Evolutionary conservation across 2,113 vertebrate genomes (phyloP).

Genomic region (Macquaria ambigua): DNA sequence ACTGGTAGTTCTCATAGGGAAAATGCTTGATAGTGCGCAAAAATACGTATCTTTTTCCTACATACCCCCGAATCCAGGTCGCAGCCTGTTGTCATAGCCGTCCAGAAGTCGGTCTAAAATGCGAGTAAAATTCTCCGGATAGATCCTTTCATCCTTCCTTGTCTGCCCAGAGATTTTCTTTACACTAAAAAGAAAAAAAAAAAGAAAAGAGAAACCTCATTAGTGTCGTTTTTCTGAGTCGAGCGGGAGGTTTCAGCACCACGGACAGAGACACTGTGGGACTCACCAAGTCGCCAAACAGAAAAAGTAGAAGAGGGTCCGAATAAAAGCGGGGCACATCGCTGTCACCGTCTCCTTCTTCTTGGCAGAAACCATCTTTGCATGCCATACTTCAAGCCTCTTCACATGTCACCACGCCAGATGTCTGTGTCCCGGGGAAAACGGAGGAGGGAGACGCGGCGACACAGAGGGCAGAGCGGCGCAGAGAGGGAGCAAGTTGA

Average conservation of each 20-base stretch:
- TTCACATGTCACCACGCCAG: slow-evolving; percentile 86
- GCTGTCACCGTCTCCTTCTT: slow-evolving; percentile 92
- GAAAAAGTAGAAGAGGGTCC: slow-evolving; percentile 90
- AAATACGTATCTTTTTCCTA: neutral
- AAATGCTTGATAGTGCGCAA: neutral
- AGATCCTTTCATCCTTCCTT: slow-evolving; percentile 92
- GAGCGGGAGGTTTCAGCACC: slow-evolving; percentile 38
- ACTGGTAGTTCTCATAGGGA: neutral
- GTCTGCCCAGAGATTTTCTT: slow-evolving; percentile 89
- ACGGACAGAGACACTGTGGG: slow-evolving; percentile 44
- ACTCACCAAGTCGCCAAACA: slow-evolving; percentile 95
- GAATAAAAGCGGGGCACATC: slow-evolving; percentile 86
- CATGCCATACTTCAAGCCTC: slow-evolving; percentile 95
- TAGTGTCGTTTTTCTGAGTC: neutral
- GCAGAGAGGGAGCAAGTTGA: slow-evolving; percentile 58
- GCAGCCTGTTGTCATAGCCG: slow-evolving; percentile 98
- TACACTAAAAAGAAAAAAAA: slow-evolving; percentile 78
- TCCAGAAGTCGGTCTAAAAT: slow-evolving; percentile 97
- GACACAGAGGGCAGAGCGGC: slow-evolving; percentile 44
- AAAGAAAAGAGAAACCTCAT: neutral
- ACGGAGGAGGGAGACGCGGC: slow-evolving; percentile 26
- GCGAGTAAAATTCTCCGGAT: slow-evolving; percentile 97
- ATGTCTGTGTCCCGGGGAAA: slow-evolving; percentile 83
- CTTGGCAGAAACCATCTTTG: slow-evolving; percentile 92
- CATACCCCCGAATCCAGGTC: slow-evolving; percentile 96